Evolutionary conservation across 2,113 vertebrate species (phyloP).

Genomic region (Albula glossodonta): DNA sequence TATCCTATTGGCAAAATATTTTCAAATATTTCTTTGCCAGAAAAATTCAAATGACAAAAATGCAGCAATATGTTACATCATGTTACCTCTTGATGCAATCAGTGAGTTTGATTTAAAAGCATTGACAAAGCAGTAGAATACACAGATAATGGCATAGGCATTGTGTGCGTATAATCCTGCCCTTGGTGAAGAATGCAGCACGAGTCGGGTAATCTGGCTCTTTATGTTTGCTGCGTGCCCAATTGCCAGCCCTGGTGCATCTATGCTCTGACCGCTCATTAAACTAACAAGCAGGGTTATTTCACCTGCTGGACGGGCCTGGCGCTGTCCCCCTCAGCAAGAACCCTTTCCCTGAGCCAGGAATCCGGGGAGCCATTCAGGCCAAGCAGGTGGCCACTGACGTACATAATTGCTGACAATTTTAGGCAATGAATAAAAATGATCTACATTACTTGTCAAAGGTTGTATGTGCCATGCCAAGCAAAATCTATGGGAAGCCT

Average conservation of each 20-base stretch:
- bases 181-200: too few species aligned
- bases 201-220: neutral
- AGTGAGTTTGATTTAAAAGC: too few species aligned
- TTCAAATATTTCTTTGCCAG: too few species aligned
- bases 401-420: slow-evolving; percentile 99
- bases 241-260: neutral
- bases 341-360: slow-evolving; percentile 77
- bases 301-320: slow-evolving; percentile 93
- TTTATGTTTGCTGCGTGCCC: neutral
- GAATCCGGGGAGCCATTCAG: slow-evolving; percentile 95
- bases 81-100: too few species aligned
- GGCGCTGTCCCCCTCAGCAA: slow-evolving; percentile 77
- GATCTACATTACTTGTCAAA: slow-evolving; percentile 99
- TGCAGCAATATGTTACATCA: too few species aligned
- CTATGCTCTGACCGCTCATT: slow-evolving; percentile 75
- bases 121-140: too few species aligned
- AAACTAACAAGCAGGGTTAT: slow-evolving; percentile 98
- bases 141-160: too few species aligned
- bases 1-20: slow-evolving; percentile 27
- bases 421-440: slow-evolving; percentile 99
- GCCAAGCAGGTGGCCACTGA: slow-evolving; percentile 99
- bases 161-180: too few species aligned
- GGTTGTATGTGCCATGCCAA: slow-evolving; percentile 98
- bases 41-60: too few species aligned
- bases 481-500: slow-evolving; percentile 99